phyloP scores from a whole-genome alignment of 2,888 invertebrate species.

The Cataglyphis livida region DNA sequence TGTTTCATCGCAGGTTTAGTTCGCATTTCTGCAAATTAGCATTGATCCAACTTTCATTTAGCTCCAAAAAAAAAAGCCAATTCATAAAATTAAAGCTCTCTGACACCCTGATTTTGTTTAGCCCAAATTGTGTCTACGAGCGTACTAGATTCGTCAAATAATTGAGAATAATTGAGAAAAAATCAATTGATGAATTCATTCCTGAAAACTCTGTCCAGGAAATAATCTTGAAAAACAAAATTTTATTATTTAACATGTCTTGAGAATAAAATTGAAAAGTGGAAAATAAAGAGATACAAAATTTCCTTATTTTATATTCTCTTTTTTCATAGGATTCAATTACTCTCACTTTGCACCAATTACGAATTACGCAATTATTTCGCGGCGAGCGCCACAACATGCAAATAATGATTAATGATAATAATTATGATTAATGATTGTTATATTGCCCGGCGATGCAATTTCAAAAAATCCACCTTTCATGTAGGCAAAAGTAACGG shows the following conservation, averaged over 20 bases:
- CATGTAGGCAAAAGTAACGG: conserved; percentile 31
- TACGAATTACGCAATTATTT: conserved; percentile 24
- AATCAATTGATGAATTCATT: background rate
- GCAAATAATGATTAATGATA: background rate
- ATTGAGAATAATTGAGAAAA: background rate
- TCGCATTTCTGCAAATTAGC: conserved; percentile 63
- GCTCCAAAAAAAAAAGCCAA: conserved; percentile 69
- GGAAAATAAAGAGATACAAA: background rate
- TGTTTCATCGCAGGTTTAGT: conserved; percentile 42
- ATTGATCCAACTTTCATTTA: conserved; percentile 57
- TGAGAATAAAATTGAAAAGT: conserved; percentile 15
- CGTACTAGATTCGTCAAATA: conserved; percentile 33
- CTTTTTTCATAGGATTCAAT: background rate
- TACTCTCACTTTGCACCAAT: conserved; percentile 26
- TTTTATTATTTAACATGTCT: background rate
- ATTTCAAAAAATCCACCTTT: conserved; percentile 25
- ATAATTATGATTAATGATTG: conserved; percentile 3
- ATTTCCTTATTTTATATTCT: background rate
- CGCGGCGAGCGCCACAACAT: background rate
- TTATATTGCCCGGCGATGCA: background rate
- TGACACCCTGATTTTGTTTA: conserved; percentile 44
- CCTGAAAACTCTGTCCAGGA: background rate
- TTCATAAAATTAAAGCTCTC: conserved; percentile 55
- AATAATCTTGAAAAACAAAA: background rate
- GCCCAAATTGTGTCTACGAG: conserved; percentile 16